Percentiles rank a stretch among this genome's conserved stretches.
phyloP scores from a whole-genome alignment of 2,888 invertebrate genomes.

The Athrips mouffetella region DNA sequence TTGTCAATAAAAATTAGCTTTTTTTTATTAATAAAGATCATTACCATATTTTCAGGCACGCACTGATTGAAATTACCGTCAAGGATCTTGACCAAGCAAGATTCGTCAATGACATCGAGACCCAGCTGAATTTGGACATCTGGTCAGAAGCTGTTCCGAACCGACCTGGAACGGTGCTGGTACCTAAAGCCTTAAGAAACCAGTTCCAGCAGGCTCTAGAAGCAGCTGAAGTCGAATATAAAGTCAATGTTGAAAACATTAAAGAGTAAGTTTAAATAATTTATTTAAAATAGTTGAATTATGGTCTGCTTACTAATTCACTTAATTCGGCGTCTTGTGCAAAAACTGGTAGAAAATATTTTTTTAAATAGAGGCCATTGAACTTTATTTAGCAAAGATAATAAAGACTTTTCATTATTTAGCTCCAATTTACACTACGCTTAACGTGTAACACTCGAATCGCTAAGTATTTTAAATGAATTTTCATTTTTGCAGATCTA shows the following conservation, averaged over 20 bases:
- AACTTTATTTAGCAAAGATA: too few species aligned
- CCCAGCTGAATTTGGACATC: constrained; percentile 37
- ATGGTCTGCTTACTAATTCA: too few species aligned
- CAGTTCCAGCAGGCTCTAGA: constrained; percentile 37
- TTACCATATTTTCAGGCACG: constrained; percentile 37
- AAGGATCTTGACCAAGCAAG: constrained; percentile 27
- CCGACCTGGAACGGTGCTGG: constrained; percentile 40
- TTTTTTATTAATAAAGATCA: neutral
- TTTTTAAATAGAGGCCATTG: too few species aligned
- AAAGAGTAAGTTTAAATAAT: constrained; percentile 47
- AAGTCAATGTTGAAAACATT: constrained; percentile 42
- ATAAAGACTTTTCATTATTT: neutral
- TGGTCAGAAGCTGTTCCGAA: constrained; percentile 43
- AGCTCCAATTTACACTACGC: neutral
- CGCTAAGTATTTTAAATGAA: neutral
- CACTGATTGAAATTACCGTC: constrained; percentile 33
- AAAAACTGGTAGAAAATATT: too few species aligned
- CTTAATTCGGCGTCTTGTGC: too few species aligned
- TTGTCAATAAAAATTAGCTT: too few species aligned
- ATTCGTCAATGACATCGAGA: constrained; percentile 27
- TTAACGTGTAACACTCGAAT: neutral
- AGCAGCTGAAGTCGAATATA: constrained; percentile 34
- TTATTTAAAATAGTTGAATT: too few species aligned
- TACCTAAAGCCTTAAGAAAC: constrained; percentile 34
- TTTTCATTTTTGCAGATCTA: constrained; percentile 20